Evolutionary conservation across 2,888 invertebrate species (phyloP).

Genomic region (Silvanus unidentatus): DNA sequence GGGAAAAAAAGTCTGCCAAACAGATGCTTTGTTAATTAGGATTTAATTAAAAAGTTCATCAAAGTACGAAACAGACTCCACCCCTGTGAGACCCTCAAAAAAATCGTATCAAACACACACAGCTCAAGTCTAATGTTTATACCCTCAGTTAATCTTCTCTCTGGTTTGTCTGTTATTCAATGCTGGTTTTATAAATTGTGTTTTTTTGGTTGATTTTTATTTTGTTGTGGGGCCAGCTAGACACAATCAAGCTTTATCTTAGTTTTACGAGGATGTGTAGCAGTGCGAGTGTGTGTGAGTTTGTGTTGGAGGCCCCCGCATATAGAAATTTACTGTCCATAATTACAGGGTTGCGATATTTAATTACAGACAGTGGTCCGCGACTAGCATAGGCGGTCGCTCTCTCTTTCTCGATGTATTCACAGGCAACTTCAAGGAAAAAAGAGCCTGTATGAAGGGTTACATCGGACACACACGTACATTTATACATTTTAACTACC

Average conservation of each 20-base stretch:
- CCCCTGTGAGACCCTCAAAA: no score
- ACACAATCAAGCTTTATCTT: conserved; percentile 3
- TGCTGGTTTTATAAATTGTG: conserved; percentile 18
- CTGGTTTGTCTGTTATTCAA: not conserved
- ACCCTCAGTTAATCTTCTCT: conserved; percentile 11
- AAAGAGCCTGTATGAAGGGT: no score
- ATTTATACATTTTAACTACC: not conserved
- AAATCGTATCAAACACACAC: not conserved
- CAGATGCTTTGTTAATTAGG: no score
- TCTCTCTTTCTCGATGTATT: not conserved
- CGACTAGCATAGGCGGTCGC: conserved; percentile 17
- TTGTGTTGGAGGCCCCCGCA: conserved; percentile 49
- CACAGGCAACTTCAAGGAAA: no score
- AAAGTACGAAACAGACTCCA: no score
- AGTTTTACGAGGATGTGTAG: no score
- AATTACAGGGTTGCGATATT: conserved; percentile 77
- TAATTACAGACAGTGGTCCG: conserved; percentile 63
- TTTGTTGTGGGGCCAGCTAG: conserved; percentile 1
- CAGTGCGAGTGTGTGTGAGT: no score
- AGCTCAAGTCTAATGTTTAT: conserved; percentile 10
- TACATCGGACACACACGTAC: no score
- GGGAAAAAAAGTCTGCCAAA: no score
- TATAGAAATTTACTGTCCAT: conserved; percentile 78
- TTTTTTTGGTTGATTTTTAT: conserved; percentile 23
- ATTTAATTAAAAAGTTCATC: no score